Percentiles rank a stretch among this genome's conserved stretches.
These are phyloP conservation scores for Bucco capensis DNA, from an alignment of 2,113 vertebrate species.

Conservation along the genomic window DNA sequence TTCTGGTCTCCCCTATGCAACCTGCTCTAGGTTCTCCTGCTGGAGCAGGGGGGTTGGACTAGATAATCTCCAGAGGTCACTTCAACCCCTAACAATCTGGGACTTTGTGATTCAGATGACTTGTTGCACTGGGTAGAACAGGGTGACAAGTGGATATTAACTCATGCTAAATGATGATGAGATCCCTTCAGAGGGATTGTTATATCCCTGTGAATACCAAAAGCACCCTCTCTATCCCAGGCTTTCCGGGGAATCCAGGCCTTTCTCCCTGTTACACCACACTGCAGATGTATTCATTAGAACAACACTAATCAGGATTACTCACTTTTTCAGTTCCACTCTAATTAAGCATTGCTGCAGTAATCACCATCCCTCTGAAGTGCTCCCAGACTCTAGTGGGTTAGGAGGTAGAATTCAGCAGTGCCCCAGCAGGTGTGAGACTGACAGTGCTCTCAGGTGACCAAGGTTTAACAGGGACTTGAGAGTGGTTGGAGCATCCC, in stretches of 20 bases:
- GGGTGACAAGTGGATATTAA: constrained; percentile 39
- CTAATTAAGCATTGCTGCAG: constrained; percentile 35
- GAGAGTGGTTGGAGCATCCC: neutral
- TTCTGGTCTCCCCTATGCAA: no score
- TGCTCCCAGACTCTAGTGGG: neutral
- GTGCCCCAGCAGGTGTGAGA: neutral
- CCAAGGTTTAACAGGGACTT: neutral
- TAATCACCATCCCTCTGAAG: constrained; percentile 36
- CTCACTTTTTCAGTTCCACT: constrained; percentile 48
- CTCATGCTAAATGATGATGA: constrained; percentile 12
- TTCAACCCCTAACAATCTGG: no score
- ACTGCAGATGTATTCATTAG: constrained; percentile 32
- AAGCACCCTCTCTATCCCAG: neutral
- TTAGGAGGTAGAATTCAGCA: neutral
- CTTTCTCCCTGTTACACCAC: constrained; percentile 8
- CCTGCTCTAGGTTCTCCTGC: no score
- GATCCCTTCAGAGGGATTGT: constrained; percentile 32
- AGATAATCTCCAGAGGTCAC: no score
- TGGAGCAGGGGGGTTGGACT: no score
- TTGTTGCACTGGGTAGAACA: neutral
- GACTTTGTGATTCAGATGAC: constrained; percentile 45
- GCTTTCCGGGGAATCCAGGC: constrained; percentile 14
- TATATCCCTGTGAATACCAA: constrained; percentile 24
- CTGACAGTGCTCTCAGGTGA: neutral
- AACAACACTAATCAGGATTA: constrained; percentile 40